These are phyloP conservation scores for Burhinus bistriatus DNA, from an alignment of 2,113 vertebrate genomes.

Conservation along the genomic window DNA sequence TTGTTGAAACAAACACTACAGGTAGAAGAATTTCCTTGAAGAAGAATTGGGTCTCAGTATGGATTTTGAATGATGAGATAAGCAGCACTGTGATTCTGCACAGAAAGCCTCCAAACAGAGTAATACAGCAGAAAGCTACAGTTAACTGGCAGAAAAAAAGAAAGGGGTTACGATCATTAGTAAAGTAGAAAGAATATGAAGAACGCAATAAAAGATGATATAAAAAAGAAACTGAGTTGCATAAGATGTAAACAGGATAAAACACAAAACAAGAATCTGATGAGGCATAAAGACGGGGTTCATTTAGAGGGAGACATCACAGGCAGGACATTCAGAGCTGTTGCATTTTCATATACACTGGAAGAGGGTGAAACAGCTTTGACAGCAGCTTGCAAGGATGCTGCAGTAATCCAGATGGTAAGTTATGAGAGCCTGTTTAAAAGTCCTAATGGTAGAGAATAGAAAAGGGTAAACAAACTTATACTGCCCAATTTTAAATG, in stretches of 20 bases:
- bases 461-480: background rate
- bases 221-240: background rate
- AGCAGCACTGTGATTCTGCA: background rate
- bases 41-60: background rate
- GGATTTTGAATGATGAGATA: background rate
- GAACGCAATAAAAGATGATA: background rate
- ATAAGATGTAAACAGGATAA: background rate
- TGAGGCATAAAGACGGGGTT: background rate
- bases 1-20: background rate
- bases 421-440: background rate
- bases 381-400: background rate
- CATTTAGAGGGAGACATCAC: background rate
- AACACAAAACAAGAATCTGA: background rate
- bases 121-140: background rate
- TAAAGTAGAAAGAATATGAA: background rate
- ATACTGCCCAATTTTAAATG: background rate
- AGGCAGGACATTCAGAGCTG: background rate
- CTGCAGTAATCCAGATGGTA: background rate
- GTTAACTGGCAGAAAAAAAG: background rate
- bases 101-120: background rate
- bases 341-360: background rate
- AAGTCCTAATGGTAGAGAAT: background rate
- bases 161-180: background rate
- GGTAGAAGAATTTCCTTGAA: background rate
- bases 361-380: background rate